Evolutionary conservation across 2,888 invertebrate genomes (phyloP).

Genomic region (Sepioteuthis lessoniana): DNA sequence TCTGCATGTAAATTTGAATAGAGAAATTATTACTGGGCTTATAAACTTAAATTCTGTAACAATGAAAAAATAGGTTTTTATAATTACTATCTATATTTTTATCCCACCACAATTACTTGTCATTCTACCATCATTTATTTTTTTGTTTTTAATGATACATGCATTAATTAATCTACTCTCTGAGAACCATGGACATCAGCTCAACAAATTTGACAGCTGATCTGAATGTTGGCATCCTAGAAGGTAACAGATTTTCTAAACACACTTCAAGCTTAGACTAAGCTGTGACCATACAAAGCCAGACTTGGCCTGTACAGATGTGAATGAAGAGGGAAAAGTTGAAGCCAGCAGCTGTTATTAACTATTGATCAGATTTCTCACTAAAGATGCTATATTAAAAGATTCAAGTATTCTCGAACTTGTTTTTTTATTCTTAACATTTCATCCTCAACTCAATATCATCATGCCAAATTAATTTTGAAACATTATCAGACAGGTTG

Average conservation of each 20-base stretch:
- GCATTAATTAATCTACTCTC: not conserved
- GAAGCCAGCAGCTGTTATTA: not conserved
- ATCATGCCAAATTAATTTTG: not conserved
- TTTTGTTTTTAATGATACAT: not conserved
- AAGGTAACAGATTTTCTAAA: not conserved
- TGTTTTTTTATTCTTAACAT: not conserved
- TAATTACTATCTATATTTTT: not conserved
- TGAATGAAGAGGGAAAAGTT: not conserved
- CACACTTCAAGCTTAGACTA: not conserved
- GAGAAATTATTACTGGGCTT: no score
- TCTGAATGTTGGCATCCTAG: not conserved
- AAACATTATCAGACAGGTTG: constrained; percentile 33
- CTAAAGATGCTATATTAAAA: not conserved
- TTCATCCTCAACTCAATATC: not conserved
- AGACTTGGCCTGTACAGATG: not conserved
- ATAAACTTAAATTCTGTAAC: no score
- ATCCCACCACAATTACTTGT: not conserved
- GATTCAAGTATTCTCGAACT: not conserved
- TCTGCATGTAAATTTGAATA: no score
- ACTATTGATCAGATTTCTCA: not conserved
- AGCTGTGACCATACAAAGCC: not conserved
- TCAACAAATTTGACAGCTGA: not conserved
- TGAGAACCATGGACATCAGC: not conserved
- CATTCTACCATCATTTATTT: not conserved
- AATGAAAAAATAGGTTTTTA: no score